These are phyloP conservation scores for Phengaris alcon DNA, from an alignment of 2,888 invertebrate species.

Conservation along the genomic window DNA sequence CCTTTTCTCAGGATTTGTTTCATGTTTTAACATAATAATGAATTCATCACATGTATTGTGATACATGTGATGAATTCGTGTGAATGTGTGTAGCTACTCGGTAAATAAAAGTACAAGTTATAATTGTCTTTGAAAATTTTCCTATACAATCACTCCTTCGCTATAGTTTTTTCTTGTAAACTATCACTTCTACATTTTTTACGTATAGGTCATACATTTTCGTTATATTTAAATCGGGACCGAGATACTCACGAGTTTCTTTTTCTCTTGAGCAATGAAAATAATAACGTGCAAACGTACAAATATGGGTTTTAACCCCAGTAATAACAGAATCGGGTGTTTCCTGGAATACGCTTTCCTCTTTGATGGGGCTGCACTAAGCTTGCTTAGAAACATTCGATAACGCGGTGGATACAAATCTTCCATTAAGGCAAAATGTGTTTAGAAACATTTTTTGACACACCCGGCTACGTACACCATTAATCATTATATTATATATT, in stretches of 20 bases:
- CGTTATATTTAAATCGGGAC: neutral
- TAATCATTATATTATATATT: neutral
- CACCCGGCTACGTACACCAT: neutral
- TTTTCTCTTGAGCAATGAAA: neutral
- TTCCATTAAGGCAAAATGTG: neutral
- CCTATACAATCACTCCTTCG: neutral
- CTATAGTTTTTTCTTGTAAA: neutral
- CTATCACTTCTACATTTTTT: neutral
- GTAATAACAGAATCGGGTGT: neutral
- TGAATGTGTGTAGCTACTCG: neutral
- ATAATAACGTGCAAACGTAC: neutral
- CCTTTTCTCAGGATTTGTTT: neutral
- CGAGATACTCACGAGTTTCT: neutral
- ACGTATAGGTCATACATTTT: neutral
- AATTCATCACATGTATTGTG: neutral
- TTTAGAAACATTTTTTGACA: neutral
- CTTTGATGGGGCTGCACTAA: neutral
- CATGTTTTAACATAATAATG: neutral
- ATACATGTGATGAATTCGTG: no score
- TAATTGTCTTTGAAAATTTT: neutral
- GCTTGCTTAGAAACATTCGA: neutral
- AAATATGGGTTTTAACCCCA: neutral
- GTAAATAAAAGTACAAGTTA: neutral
- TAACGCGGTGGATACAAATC: neutral
- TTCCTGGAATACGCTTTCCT: neutral